These are phyloP conservation scores for Leucophenga maculata DNA, from an alignment of 2,888 invertebrate genomes.

Conservation along the genomic window DNA sequence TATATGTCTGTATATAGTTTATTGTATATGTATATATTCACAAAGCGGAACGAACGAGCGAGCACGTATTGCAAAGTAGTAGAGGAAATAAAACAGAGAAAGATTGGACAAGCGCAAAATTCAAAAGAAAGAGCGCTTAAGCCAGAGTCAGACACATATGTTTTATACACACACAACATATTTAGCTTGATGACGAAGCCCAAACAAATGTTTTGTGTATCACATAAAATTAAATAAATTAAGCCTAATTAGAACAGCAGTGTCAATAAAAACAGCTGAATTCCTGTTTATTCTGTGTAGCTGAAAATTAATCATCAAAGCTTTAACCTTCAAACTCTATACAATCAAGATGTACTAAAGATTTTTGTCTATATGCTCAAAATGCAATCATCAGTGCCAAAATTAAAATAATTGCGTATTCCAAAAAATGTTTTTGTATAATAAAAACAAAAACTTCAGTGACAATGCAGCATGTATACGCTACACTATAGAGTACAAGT, in stretches of 20 bases:
- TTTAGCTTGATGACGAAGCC: neutral
- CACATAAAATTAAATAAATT: neutral
- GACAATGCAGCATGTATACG: neutral
- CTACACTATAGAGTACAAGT: no score
- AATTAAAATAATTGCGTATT: conserved; percentile 11
- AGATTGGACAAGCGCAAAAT: neutral
- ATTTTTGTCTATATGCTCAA: neutral
- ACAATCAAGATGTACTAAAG: neutral
- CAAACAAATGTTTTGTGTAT: neutral
- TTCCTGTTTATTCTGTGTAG: neutral
- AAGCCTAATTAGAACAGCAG: conserved; percentile 1
- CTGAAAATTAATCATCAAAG: neutral
- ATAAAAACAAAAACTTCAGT: neutral
- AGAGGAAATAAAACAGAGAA: conserved; percentile 5
- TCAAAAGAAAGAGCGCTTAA: neutral
- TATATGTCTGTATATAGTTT: neutral
- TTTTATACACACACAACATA: no score
- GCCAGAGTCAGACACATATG: neutral
- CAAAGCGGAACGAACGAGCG: conserved; percentile 19
- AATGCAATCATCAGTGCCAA: conserved; percentile 10
- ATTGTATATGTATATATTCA: neutral
- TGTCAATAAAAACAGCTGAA: neutral
- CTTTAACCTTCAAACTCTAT: neutral
- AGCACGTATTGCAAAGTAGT: neutral
- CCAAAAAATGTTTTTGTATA: neutral